Percentiles rank a stretch among this genome's conserved stretches.
Evolutionary conservation across 2,888 invertebrate species (phyloP).

Genomic region (Meteorus colon): DNA sequence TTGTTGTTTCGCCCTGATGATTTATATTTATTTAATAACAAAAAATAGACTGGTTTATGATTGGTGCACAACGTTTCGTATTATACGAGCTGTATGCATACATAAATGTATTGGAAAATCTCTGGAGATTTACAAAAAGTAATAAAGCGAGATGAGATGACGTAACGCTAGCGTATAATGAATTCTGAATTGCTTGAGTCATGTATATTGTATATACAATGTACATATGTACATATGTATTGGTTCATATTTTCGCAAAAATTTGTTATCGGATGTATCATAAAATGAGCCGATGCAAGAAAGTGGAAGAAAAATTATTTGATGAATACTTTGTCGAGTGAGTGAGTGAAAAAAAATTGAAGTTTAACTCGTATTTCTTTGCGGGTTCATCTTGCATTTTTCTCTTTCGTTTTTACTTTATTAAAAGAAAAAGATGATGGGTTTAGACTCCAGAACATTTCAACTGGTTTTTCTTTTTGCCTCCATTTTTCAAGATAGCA

Average conservation of each 20-base stretch:
- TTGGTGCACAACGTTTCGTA: background rate
- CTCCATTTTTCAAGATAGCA: background rate
- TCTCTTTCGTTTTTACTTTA: background rate
- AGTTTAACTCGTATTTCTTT: background rate
- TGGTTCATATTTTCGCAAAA: background rate
- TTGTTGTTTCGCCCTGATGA: too few species aligned
- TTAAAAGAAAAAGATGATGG: conserved; percentile 2
- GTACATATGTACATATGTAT: background rate
- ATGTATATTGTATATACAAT: background rate
- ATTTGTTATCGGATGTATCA: background rate
- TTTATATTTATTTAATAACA: background rate
- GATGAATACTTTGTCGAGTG: background rate
- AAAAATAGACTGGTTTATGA: background rate
- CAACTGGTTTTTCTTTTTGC: background rate
- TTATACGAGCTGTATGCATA: conserved; percentile 8
- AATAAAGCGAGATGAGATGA: conserved; percentile 4
- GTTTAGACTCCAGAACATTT: background rate
- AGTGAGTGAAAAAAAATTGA: background rate
- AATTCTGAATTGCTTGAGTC: conserved; percentile 24
- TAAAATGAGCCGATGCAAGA: background rate
- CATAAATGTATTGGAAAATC: conserved; percentile 1
- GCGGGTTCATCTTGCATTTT: background rate
- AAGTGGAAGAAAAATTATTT: background rate
- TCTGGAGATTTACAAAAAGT: conserved; percentile 4
- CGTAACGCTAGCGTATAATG: background rate